Conservation (phyloP, 2,113 vertebrate species). For the Rhinogobius similis region DNA sequence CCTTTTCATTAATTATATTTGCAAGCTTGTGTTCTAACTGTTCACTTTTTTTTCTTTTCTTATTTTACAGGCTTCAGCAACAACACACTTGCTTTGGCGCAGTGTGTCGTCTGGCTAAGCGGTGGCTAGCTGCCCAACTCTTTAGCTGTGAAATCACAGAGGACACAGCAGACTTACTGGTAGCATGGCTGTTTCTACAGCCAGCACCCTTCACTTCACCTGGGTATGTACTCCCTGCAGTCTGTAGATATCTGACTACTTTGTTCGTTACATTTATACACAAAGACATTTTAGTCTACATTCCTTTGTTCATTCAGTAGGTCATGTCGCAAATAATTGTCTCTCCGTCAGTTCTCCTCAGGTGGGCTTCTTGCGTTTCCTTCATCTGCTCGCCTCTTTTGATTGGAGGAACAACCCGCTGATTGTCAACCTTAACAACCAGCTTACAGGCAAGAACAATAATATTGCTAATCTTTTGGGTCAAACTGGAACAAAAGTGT, state of each 20-base stretch:
- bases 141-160: constrained; percentile 82
- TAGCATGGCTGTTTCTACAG: constrained; percentile 88
- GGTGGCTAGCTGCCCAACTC: constrained; percentile 91
- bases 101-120: constrained; percentile 88
- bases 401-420: constrained; percentile 96
- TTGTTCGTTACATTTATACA: neutral
- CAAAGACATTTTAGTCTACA: neutral
- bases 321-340: constrained; percentile 48
- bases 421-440: constrained; percentile 88
- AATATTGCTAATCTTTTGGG: constrained; percentile 14
- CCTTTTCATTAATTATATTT: neutral
- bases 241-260: neutral
- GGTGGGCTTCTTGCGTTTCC: constrained; percentile 93
- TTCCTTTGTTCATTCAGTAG: constrained; percentile 50
- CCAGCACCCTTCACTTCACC: constrained; percentile 88
- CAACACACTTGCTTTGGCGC: constrained; percentile 86
- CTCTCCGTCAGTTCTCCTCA: constrained; percentile 85
- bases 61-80: constrained; percentile 86
- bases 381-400: constrained; percentile 87
- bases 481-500: constrained; percentile 36
- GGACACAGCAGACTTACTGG: constrained; percentile 89
- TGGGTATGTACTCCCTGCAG: constrained; percentile 73
- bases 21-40: neutral
- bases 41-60: neutral
- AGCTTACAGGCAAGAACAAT: constrained; percentile 83